Base-by-base conservation (phyloP, 2,888 invertebrate species). In the Tenthredo distinguenda region DNA sequence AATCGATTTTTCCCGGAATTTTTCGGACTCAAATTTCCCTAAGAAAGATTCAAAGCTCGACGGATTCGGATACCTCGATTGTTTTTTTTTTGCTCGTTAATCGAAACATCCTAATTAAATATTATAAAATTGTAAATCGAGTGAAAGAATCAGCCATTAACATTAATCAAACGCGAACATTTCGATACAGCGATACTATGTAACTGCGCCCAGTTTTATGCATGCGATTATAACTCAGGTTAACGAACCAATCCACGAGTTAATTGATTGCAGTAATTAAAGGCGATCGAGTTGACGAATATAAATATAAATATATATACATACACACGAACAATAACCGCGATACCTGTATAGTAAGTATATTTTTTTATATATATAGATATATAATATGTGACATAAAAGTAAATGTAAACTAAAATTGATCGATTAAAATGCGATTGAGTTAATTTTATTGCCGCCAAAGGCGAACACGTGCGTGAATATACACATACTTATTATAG, bases 391-490 rank as follows among this genome's bases (percentile, higher is more conserved):
- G 2, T 31, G 55, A 31, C 12, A 50, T 50, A 18, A 26, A 76
- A 10, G 50, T 18, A n/a, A 18, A 10, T 31, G 40, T 34, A 77
- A 37, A 77, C 50, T 77, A 31, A 77, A 77, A 77, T 26, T 31
- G 47, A 77, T 77, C 76, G 76, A 50, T 77, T 55, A 50, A 77
- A 77, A 77, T 77, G 31, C 31, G 15, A 12, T 77, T 26, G 40
- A 50, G 34, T 50, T 77, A 34, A 34, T 47, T 50, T 77, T 77
- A 77, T 77, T 31, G 50, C 50, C 50, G 76, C 72, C 72, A 43
- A 43, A 74, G 72, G 72, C 72, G 43, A 74, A 74, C 72, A n/a
- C 40, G 72, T 74, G 72, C 43, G 72, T 12, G 40, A 72, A 72
- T 43, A 40, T 40, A 34, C 12, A 34, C 31, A 62, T 68, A 34